Base-by-base conservation (phyloP, 2,888 invertebrate genomes). In the Dimorphilus gyrociliatus region DNA sequence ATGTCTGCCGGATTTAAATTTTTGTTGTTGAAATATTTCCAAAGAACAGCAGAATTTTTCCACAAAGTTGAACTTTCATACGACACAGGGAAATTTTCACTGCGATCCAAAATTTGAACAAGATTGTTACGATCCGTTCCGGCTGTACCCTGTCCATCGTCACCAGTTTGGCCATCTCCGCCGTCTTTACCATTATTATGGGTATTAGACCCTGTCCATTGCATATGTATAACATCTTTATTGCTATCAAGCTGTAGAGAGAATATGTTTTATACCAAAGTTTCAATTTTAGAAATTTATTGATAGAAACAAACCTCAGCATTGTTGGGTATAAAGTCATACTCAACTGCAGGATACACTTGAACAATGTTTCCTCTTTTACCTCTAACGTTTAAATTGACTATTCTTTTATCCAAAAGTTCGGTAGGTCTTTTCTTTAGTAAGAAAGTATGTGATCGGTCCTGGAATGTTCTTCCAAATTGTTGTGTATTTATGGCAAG, bases 171-270 rank as follows among this genome's bases (percentile, higher is more conserved):
- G 4, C 60, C 60, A 37, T 60, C 60, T 2, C 57, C 60, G 13
- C 40, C 56, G 12, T 47, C 46, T 17, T 40, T 39, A 5, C 46
- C 48, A 36, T 59, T 60, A 31, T 59, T 50, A 40, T 60, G 59
- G 3, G 52, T 52, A 39, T 60, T 60, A 4, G 58, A 59, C 24
- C 57, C 57, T 37, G 55, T 54, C 55, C 55, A 58, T 40, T 58
- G 58, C 6, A 58, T 44, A 35, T 58, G 56, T 8, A 58, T 46
- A 4, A 52, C 32, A 32, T 58, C 57, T 8, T 33, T 30, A 16
- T 29, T 30, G 5, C 26, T 37, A n/a, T n/a, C n/a, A n/a, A n/a
- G n/a, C n/a, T n/a, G n/a, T n/a, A n/a, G n/a, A n/a, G n/a, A n/a
- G n/a, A n/a, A n/a, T n/a, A n/a, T n/a, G n/a, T n/a, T n/a, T n/a